These are phyloP conservation scores for Chlamydotis undulata DNA, from an alignment of 2,113 vertebrate genomes.

Conservation along the genomic window DNA sequence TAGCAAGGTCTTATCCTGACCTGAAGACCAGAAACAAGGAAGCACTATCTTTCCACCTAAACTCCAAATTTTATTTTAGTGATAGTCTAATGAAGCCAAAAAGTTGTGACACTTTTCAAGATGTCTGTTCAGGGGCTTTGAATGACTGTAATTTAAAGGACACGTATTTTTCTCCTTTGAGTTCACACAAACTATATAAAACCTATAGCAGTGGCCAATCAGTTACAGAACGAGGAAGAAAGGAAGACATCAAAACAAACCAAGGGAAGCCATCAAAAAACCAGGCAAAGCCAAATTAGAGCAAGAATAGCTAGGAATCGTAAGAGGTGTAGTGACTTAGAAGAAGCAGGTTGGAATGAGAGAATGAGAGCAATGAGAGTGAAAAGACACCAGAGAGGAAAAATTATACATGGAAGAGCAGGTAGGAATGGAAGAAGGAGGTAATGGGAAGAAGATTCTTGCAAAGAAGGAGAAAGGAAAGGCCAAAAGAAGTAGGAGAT, in stretches of 20 bases:
- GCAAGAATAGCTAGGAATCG: not conserved
- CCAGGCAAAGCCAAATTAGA: not conserved
- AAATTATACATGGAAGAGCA: not conserved
- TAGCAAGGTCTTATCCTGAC: not conserved
- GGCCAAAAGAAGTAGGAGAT: not conserved
- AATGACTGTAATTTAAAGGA: not conserved
- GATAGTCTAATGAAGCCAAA: not conserved
- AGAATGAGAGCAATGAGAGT: not conserved
- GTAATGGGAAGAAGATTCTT: not conserved
- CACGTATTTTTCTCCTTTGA: not conserved
- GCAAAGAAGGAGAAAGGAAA: not conserved
- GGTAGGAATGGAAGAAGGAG: not conserved
- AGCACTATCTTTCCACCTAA: not conserved
- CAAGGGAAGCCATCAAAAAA: not conserved
- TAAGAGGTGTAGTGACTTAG: not conserved
- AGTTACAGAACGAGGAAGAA: not conserved
- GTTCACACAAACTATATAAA: not conserved
- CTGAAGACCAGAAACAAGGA: not conserved
- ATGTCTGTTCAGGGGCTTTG: not conserved
- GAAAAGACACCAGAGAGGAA: not conserved
- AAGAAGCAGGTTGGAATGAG: not conserved
- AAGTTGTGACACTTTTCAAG: not conserved
- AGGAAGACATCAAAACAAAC: not conserved
- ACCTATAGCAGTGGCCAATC: not conserved
- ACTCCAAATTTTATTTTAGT: not conserved